Evolutionary conservation across 1,140 invertebrate genomes (phyloP), one percentile per base, ranked within the genome.

Genomic region (Bacillus rossius): DNA sequence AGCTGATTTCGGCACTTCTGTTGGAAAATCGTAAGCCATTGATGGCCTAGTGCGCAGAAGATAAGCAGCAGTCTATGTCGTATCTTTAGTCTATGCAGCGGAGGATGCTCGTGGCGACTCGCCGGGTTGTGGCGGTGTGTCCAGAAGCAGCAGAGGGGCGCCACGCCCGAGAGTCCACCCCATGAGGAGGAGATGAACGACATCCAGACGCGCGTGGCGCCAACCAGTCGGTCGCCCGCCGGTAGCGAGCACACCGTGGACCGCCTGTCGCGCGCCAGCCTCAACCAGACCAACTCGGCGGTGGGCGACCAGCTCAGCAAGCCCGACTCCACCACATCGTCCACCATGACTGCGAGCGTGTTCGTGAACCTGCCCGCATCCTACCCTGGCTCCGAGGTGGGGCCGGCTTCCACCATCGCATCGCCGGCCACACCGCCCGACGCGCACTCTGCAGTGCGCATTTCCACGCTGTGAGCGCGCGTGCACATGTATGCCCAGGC

Each of bases 131-230:
- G 10, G 10, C 29, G 29, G 10, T 34, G 29, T 34, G 29, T 34
- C 41, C 52, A 70, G 61, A 69, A 75, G 69, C 70, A 73, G 37
- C 70, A 71, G 62, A 67, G 61, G 58, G 65, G 63, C 45, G 67
- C 59, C 29, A 70, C 61, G 17, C 61, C 64, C 47, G 71, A 71
- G 14, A 65, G 66, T 22, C 71, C 69, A 8, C 62, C 60, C 17
- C 71, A 74, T 26, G 67, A 71, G 17, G 76, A 78, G 58, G 77
- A 79, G 57, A 62, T 78, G 48, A 78, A 77, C 61, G 77, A 78
- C 61, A 74, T 78, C 49, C 76, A 77, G 64, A 74, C 78, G 51
- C 69, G 75, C 40, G 64, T 77, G 40, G 51, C 62, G 17, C 60
- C 37, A 14, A 59, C 41, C 54, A n/a, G n/a, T n/a, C 52, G 47